Evolutionary conservation across 1,140 invertebrate genomes (phyloP), one percentile per base, ranked within the genome.

Genomic region (Ephestia elutella): DNA sequence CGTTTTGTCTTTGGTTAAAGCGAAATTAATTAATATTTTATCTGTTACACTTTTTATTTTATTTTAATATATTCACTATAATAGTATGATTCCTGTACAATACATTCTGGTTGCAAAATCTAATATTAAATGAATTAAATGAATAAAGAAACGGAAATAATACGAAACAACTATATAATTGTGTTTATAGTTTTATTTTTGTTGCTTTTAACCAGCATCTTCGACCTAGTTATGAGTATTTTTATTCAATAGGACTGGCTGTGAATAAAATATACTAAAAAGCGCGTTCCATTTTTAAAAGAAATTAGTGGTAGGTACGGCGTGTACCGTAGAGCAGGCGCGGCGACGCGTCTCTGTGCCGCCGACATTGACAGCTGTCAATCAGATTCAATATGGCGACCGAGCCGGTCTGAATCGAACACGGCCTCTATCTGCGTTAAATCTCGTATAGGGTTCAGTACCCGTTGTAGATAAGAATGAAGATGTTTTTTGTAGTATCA

Each of bases 321-420:
- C 63, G 71, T 70, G 78, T 74, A 75, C 63, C 65, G 68, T 59
- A 56, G 75, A 69, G 71, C 75, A 76, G 78, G 77, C 78, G 77
- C 81, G 82, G 78, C 72, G 73, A 80, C 81, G 76, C 81, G 80
- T 82, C 81, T 69, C 78, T 73, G 71, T 83, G 82, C 81, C 82
- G 85, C 85, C 85, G 78, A 86, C 80, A 83, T 83, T 86, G 85
- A 87, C 85, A 85, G 81, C 84, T 86, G 84, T 87, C 84, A 87
- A 87, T 87, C 84, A 87, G 79, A 82, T 79, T 73, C 82, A 87
- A 86, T 78, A 87, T 87, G 84, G 84, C 82, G 63, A 78, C 73
- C 54, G 56, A 65, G 78, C 80, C 82, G 80, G 84, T 82, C 82
- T 70, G 65, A 65, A 59, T 56, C 62, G 69, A 65, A 79, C 75